Base-by-base conservation (phyloP, 2,797 vertebrate genomes). In the Chaetophractus vellerosus region DNA sequence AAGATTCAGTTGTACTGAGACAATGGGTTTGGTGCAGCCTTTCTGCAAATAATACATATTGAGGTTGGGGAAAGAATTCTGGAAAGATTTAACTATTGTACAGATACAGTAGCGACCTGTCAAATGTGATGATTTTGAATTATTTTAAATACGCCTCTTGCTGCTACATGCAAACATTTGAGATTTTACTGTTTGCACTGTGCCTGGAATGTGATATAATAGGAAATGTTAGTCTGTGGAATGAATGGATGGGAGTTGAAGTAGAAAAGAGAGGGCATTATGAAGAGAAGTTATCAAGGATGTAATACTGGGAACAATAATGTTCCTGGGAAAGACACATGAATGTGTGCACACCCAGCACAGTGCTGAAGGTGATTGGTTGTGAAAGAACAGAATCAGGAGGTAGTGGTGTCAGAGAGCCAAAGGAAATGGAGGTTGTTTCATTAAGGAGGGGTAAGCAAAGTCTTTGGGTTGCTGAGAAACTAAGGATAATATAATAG, bases 181-280 rank as follows among this genome's bases (percentile, higher is more conserved):
- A 79, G 31, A 10, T 75, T 76, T 92, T 95, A 50, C 66, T 84
- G 2, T 90, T 72, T 90, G n/a, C 38, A 9, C 85, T 84, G 50
- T 92, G 2, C 38, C 45, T 88, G 23, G 6, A 66, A 9, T 90
- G 26, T 85, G 81, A 28, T 11, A 69, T 85, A 84, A 24, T 11
- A 64, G 90, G 38, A 66, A 24, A 64, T 96, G 72, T 50, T 84
- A 45, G 72, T 69, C 87, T 66, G 90, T 91, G 71, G 45, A 63
- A 79, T 74, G 64, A 74, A 59, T 52, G 24, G 5, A 19, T 66
- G 31, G 23, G 63, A 81, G 5, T 50, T 96, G 66, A 81, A 88
- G 19, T 63, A 85, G n/a, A 24, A 66, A 87, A 78, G 57, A 82
- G 55, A 86, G 41, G 45, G 24, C 33, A 16, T 81, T 61, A 80